Evolutionary conservation across 2,113 vertebrate species (phyloP).

Genomic region (Nycticryphes semicollaris): DNA sequence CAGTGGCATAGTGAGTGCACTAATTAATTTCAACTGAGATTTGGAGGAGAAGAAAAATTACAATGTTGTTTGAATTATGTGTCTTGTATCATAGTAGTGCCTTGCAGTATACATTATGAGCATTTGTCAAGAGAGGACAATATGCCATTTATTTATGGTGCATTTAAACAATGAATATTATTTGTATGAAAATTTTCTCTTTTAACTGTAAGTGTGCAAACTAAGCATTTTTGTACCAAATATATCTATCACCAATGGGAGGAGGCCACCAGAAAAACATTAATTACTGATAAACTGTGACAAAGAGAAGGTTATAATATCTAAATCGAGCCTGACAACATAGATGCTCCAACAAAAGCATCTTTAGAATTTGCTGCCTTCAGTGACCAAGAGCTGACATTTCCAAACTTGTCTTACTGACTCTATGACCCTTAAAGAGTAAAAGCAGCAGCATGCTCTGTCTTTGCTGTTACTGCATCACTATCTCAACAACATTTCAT

Average conservation of each 20-base stretch:
- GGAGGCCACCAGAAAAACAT: neutral
- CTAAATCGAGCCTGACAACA: neutral
- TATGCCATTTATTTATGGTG: neutral
- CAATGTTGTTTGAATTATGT: neutral
- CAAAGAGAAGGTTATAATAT: neutral
- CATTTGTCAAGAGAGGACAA: neutral
- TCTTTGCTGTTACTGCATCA: neutral
- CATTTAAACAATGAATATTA: neutral
- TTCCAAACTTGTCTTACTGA: neutral
- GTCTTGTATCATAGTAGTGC: neutral
- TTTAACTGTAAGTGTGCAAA: neutral
- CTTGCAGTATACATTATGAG: neutral
- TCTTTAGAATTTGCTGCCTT: neutral
- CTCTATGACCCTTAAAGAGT: neutral
- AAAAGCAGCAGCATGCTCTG: neutral
- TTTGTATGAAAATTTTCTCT: neutral
- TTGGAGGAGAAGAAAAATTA: neutral
- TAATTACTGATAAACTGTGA: neutral
- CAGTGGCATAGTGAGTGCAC: fast-evolving
- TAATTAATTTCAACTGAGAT: neutral
- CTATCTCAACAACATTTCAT: neutral
- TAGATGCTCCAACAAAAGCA: neutral
- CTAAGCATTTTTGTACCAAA: neutral
- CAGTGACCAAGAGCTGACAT: neutral
- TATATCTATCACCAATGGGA: neutral